Conservation (phyloP, 2,888 invertebrate genomes). For the Cabera pusaria region DNA sequence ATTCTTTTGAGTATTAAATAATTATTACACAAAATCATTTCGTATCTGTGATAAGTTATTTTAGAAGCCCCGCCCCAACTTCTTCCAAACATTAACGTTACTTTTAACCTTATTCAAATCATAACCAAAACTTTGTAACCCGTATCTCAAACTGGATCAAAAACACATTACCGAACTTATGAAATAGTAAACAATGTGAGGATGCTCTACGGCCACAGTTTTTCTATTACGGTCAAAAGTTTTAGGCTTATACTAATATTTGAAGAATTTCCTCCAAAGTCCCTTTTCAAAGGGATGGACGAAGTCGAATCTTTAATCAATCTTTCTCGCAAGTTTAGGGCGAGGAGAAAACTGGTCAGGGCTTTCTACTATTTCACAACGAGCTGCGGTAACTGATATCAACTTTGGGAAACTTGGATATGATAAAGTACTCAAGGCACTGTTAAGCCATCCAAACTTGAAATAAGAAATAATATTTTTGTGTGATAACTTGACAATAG, state of each 20-base stretch:
- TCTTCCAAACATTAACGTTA: too few relatives aligned
- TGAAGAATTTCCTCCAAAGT: slow-evolving; percentile 21
- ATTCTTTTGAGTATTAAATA: too few relatives aligned
- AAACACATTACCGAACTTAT: slow-evolving; percentile 16
- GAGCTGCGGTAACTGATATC: slow-evolving; percentile 29
- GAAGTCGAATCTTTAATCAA: slow-evolving; percentile 32
- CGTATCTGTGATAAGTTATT: too few relatives aligned
- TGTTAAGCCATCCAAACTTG: slow-evolving; percentile 5
- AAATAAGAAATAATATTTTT: too few relatives aligned
- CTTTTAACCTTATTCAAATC: slow-evolving; percentile 29
- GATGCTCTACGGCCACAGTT: slow-evolving; percentile 10
- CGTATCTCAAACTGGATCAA: slow-evolving; percentile 14
- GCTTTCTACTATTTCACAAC: slow-evolving; percentile 31
- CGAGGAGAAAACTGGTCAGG: slow-evolving; percentile 27
- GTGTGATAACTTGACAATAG: too few relatives aligned
- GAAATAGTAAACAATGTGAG: slow-evolving; percentile 13
- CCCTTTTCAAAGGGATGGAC: slow-evolving; percentile 24
- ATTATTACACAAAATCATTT: too few relatives aligned
- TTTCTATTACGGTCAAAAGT: slow-evolving; percentile 19
- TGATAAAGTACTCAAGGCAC: slow-evolving; percentile 17
- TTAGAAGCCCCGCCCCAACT: too few relatives aligned
- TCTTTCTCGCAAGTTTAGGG: slow-evolving; percentile 33
- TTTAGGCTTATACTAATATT: slow-evolving; percentile 20
- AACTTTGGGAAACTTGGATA: slow-evolving; percentile 22
- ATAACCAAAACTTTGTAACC: slow-evolving; percentile 27